Percentiles rank a stretch among this genome's conserved stretches.
These are phyloP conservation scores for Monodelphis domestica DNA, from an alignment of 2,797 vertebrate species.

Conservation along the genomic window DNA sequence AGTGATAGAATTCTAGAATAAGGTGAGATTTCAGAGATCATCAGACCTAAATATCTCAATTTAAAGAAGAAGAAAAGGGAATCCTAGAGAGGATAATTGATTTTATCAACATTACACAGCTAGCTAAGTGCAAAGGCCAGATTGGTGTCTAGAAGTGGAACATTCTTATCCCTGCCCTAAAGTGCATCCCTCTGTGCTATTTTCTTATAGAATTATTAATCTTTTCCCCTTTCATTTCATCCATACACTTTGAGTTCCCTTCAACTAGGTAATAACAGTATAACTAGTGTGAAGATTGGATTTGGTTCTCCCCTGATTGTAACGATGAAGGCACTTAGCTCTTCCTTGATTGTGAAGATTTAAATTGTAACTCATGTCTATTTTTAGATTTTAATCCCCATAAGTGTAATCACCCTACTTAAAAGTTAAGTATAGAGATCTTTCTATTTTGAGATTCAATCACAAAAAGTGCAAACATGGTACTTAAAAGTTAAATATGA, in stretches of 20 bases:
- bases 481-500: too few species aligned
- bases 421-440: too few species aligned
- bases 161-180: neutral
- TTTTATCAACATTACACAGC: neutral
- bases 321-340: too few species aligned
- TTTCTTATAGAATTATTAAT: neutral
- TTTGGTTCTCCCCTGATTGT: too few species aligned
- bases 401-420: too few species aligned
- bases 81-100: neutral
- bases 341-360: too few species aligned
- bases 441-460: too few species aligned
- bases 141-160: neutral
- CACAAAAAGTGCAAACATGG: too few species aligned
- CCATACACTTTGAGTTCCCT: neutral
- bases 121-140: neutral
- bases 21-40: neutral
- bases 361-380: too few species aligned
- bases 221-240: neutral
- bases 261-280: neutral
- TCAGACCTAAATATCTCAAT: neutral
- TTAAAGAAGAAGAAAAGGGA: slow-evolving; percentile 26
- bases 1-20: slow-evolving; percentile 22
- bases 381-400: too few species aligned
- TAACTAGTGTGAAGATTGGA: too few species aligned
- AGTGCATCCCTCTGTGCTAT: neutral